Evolutionary conservation across 2,113 vertebrate genomes (phyloP).

Genomic region (Brachypodius melanocephalos): DNA sequence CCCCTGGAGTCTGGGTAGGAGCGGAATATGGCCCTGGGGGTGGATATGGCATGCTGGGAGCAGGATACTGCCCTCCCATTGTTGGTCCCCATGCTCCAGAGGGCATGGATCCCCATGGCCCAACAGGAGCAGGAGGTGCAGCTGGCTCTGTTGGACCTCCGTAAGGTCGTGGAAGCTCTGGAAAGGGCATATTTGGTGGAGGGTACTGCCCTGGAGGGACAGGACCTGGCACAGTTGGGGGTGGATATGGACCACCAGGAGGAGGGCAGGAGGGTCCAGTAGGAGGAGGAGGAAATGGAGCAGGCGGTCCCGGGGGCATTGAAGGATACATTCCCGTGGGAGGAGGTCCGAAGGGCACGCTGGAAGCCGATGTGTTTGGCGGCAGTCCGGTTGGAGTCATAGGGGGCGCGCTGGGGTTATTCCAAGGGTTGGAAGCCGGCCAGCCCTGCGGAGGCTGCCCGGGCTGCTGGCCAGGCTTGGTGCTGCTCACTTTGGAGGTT

Average conservation of each 20-base stretch:
- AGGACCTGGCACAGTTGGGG: constrained; percentile 73
- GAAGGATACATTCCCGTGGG: constrained; percentile 81
- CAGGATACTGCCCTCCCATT: constrained; percentile 78
- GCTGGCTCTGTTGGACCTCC: constrained; percentile 76
- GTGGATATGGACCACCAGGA: constrained; percentile 73
- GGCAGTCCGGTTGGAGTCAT: constrained; percentile 71
- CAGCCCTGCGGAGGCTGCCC: constrained; percentile 71
- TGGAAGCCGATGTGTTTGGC: constrained; percentile 68
- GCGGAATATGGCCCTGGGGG: constrained; percentile 76
- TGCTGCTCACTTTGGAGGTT: constrained; percentile 74
- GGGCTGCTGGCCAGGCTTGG: constrained; percentile 69
- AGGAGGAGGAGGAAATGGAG: constrained; percentile 76
- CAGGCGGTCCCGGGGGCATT: constrained; percentile 77
- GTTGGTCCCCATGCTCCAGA: constrained; percentile 78
- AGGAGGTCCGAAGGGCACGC: constrained; percentile 77
- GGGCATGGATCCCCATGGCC: constrained; percentile 79
- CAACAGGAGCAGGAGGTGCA: constrained; percentile 74
- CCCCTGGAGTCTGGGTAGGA: constrained; percentile 75
- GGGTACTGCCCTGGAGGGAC: constrained; percentile 77
- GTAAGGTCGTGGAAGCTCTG: constrained; percentile 78
- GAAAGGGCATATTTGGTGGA: constrained; percentile 78
- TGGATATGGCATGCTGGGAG: constrained; percentile 78
- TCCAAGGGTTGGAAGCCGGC: constrained; percentile 75
- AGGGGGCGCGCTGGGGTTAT: constrained; percentile 73
- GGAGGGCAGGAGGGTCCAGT: constrained; percentile 75